These are phyloP conservation scores for Thomomys bottae DNA, from an alignment of 2,113 vertebrate genomes.

Conservation along the genomic window DNA sequence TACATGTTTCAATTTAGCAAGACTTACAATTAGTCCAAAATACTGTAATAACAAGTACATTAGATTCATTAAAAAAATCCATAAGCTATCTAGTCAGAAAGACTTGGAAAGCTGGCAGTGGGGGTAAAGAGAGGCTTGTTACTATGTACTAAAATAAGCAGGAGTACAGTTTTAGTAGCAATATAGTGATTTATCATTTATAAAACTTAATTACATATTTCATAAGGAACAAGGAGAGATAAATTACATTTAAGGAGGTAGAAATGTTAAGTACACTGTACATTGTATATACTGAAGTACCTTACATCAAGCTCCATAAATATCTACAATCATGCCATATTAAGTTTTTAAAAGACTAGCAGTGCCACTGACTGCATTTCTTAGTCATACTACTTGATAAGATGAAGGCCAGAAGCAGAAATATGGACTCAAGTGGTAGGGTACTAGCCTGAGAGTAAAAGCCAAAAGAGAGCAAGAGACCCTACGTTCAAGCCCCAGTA, in stretches of 20 bases:
- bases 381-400: not conserved
- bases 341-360: not conserved
- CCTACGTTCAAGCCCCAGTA: too few species aligned
- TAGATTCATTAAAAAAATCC: not conserved
- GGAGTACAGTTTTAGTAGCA: not conserved
- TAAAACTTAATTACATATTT: not conserved
- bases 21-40: conserved; percentile 3
- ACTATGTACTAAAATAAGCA: not conserved
- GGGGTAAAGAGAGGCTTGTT: not conserved
- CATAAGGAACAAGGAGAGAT: not conserved
- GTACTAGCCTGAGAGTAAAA: too few species aligned
- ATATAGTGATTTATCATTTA: not conserved
- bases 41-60: not conserved
- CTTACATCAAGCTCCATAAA: not conserved
- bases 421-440: too few species aligned
- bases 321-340: not conserved
- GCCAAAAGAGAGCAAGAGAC: too few species aligned
- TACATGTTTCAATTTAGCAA: not conserved
- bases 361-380: not conserved
- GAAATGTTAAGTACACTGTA: not conserved
- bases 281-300: not conserved
- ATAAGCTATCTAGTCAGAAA: not conserved
- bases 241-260: not conserved
- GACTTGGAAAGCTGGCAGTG: not conserved
- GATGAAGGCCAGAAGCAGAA: not conserved